Evolutionary conservation across 30 jellyfish, hydroid and myxozoan genomes (phyloP).

Genomic region (Aurelia sp.): DNA sequence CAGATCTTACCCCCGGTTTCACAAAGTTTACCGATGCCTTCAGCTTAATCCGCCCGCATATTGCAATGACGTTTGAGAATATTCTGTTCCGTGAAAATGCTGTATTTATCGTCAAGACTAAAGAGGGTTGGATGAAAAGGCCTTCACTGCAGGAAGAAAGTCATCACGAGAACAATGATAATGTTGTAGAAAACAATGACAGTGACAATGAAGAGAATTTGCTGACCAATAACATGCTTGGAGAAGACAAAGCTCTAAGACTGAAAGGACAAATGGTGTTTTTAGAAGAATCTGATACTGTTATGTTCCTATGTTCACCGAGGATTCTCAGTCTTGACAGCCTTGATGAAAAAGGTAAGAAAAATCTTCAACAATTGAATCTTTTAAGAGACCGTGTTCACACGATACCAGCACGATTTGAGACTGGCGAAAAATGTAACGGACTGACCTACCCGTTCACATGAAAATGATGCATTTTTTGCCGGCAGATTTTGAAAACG

Average conservation of each 20-base stretch:
- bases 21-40: slow-evolving; percentile 70
- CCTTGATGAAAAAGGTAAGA: slow-evolving; percentile 81
- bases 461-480: too few species aligned
- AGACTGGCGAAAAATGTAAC: too few species aligned
- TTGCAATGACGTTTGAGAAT: slow-evolving; percentile 59
- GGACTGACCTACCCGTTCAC: too few species aligned
- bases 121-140: slow-evolving; percentile 57
- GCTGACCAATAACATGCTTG: slow-evolving; percentile 30
- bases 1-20: slow-evolving; percentile 70
- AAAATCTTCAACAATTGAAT: too few species aligned
- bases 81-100: slow-evolving; percentile 70
- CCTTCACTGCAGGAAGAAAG: slow-evolving; percentile 65
- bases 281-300: slow-evolving; percentile 73
- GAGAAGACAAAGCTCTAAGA: slow-evolving; percentile 63
- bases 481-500: too few species aligned
- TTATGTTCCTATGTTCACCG: slow-evolving; percentile 80
- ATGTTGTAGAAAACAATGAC: neutral
- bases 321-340: slow-evolving; percentile 87
- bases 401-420: too few species aligned
- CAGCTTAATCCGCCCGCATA: slow-evolving; percentile 74
- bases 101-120: slow-evolving; percentile 69
- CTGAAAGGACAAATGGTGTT: slow-evolving; percentile 89
- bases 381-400: too few species aligned
- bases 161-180: neutral
- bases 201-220: slow-evolving; percentile 32